Percentiles rank a stretch among this genome's conserved stretches.
Conservation (phyloP, 1,140 invertebrate genomes). For the Belonocnema kinseyi region DNA sequence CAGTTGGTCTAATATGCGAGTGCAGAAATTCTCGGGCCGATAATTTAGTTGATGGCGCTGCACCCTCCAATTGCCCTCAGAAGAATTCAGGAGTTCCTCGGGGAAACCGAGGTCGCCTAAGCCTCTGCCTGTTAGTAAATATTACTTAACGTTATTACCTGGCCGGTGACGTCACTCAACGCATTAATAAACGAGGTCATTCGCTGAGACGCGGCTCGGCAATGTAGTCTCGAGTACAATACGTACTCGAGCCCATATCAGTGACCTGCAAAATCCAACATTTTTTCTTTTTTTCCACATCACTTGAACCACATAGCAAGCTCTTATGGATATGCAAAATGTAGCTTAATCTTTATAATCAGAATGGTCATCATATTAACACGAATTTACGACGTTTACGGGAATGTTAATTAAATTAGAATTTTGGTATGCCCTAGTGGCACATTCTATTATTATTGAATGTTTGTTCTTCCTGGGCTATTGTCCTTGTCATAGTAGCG, state of each 20-base stretch:
- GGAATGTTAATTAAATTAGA: no score
- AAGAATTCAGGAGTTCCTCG: background rate
- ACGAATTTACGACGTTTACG: no score
- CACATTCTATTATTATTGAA: background rate
- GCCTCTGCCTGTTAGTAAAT: conserved; percentile 49
- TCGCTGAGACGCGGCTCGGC: background rate
- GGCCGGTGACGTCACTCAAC: conserved; percentile 48
- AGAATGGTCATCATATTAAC: no score
- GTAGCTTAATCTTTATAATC: no score
- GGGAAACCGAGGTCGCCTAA: background rate
- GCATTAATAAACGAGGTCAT: conserved; percentile 48
- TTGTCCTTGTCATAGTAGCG: no score
- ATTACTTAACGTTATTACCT: conserved; percentile 62
- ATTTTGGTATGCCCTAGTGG: no score
- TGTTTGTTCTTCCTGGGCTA: background rate
- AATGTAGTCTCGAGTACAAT: conserved; percentile 6
- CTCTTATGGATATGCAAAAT: no score
- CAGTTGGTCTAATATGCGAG: no score
- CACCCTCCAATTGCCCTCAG: conserved; percentile 45
- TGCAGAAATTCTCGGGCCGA: background rate
- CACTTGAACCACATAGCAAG: background rate
- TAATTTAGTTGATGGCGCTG: conserved; percentile 58
- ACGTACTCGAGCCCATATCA: conserved; percentile 18
- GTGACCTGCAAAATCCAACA: background rate
- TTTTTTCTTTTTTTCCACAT: background rate